A percentile compares a stretch with the other conserved stretches of the same genome.
These are phyloP conservation scores for Coelinius sp. DNA, from an alignment of 2,888 invertebrate genomes.

Conservation along the genomic window DNA sequence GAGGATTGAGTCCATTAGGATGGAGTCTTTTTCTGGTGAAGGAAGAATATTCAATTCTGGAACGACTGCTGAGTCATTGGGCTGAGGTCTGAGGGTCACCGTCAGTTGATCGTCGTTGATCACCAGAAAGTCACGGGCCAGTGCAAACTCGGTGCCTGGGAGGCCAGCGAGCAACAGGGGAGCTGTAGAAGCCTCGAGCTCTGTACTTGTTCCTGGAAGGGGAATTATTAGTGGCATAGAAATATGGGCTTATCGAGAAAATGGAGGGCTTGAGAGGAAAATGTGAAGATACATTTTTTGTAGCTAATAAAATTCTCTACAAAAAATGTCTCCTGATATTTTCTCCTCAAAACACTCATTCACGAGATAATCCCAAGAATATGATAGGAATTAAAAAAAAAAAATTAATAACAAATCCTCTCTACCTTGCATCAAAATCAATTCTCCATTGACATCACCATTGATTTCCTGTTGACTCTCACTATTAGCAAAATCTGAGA, in stretches of 20 bases:
- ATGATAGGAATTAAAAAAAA: no score
- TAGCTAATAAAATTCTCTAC: no score
- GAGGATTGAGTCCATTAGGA: neutral
- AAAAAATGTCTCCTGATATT: no score
- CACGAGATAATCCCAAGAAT: no score
- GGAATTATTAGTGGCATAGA: neutral
- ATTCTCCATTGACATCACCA: slow-evolving; percentile 61
- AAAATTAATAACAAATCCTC: slow-evolving; percentile 7
- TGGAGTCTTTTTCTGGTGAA: slow-evolving; percentile 37
- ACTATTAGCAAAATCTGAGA: slow-evolving; percentile 61
- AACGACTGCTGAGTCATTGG: slow-evolving; percentile 43
- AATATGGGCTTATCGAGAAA: no score
- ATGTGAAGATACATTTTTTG: neutral
- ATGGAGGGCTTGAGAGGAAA: neutral
- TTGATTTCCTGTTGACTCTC: slow-evolving; percentile 61
- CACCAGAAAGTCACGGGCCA: slow-evolving; percentile 66
- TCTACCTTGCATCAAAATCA: slow-evolving; percentile 68
- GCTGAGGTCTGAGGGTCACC: slow-evolving; percentile 62
- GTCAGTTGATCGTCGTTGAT: slow-evolving; percentile 69
- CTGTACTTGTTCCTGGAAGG: slow-evolving; percentile 58
- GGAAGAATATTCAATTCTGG: slow-evolving; percentile 40
- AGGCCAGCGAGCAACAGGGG: slow-evolving; percentile 66
- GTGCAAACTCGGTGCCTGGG: slow-evolving; percentile 61
- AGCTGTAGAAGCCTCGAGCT: slow-evolving; percentile 61
- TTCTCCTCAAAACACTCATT: no score